phyloP scores from a whole-genome alignment of 2,888 invertebrate genomes.

The Idaea aversata region DNA sequence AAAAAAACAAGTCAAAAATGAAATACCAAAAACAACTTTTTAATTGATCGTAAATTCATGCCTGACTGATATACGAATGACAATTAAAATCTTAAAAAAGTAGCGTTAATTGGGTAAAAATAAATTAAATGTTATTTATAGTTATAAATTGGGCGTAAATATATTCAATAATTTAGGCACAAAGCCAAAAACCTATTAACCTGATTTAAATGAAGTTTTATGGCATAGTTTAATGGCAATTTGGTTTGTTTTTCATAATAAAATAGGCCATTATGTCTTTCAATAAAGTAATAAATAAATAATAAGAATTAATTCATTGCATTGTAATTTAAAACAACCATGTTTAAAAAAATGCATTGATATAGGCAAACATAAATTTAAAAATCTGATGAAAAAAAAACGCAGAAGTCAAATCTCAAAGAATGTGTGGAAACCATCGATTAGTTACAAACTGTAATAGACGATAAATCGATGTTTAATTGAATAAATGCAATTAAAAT shows the following conservation, averaged over 20 bases:
- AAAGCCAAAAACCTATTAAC: slow-evolving; percentile 3
- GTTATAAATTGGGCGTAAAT: slow-evolving; percentile 5
- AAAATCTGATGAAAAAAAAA: slow-evolving; percentile 1
- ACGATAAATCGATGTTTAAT: slow-evolving; percentile 37
- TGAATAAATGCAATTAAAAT: slow-evolving; percentile 46
- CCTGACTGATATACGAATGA: slow-evolving; percentile 21
- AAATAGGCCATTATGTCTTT: slow-evolving; percentile 2
- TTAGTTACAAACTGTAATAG: slow-evolving; percentile 24
- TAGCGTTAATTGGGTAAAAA: background rate
- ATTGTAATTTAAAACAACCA: background rate
- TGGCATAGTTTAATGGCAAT: slow-evolving; percentile 4
- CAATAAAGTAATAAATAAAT: background rate
- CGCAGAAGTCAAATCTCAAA: slow-evolving; percentile 20
- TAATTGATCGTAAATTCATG: slow-evolving; percentile 36
- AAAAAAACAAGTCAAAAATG: slow-evolving; percentile 12
- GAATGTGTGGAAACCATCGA: slow-evolving; percentile 15
- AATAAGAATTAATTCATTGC: background rate
- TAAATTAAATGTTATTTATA: background rate
- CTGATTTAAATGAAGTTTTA: slow-evolving; percentile 1
- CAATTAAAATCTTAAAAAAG: background rate
- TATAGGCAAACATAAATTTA: too few relatives aligned
- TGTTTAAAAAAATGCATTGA: background rate
- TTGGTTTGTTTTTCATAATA: slow-evolving; percentile 7
- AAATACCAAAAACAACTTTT: slow-evolving; percentile 32
- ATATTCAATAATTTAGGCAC: slow-evolving; percentile 10